Evolutionary conservation across 2,113 vertebrate species (phyloP), one percentile per base, ranked within the genome.

Genomic region (Rana temporaria): DNA sequence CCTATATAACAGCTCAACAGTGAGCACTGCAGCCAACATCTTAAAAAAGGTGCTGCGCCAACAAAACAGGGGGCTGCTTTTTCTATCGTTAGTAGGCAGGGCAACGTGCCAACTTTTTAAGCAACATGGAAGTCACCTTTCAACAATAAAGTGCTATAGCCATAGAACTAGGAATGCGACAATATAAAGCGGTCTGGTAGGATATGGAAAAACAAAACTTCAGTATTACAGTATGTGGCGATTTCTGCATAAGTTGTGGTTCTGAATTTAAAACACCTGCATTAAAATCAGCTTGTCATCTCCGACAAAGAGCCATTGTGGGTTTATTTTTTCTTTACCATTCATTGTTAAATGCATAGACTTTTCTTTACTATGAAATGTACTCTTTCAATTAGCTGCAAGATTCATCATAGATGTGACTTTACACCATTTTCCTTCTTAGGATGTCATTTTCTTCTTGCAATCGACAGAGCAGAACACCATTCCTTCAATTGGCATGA

Each of bases 391-490:
- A 65, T 32, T 24, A 65, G 63, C 11, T 65, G 24, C 4, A 20
- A 9, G 9, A 63, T 19, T 18, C 57, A 52, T 63, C 59, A 48
- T 20, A 73, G 30, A 73, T 59, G 22, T 56, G 26, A 73, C 4
- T n/a, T 64, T 57, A 8, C 55, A 63, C 0, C 0, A 71, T 53
- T 53, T 59, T 79, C 62, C 73, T 48, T 83, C 62, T 86, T 90
- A 95, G 14, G 91, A 92, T 84, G 87, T 85, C 91, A 93, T 90
- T 87, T 96, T 97, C 90, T 96, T 99, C 90, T 97, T 99, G 92
- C 98, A 99, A 79, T 96, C 94, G 79, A 96, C 94, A 0, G 98
- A 99, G 86, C 98, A 99, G 88, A 98, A 94, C 38, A 99, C 95
- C 92, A 92, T 94, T 72, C 90, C 92, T 90, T 98, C 93, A 67